A percentile compares a stretch with the other conserved stretches of the same genome.
These are phyloP conservation scores for Pterocles burchelli DNA, from an alignment of 2,113 vertebrate species.

Conservation along the genomic window DNA sequence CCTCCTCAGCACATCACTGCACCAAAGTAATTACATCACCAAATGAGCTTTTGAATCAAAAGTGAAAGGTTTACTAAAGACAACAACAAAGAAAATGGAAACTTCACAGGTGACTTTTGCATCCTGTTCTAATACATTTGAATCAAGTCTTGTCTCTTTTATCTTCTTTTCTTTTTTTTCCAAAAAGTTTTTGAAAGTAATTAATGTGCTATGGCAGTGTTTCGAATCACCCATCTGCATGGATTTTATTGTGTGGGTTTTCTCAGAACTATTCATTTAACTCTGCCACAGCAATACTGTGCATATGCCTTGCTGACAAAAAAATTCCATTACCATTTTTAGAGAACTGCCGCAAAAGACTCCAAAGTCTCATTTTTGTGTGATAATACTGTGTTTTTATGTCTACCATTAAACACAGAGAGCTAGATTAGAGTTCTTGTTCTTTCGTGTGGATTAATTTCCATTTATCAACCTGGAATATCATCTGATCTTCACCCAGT, in stretches of 20 bases:
- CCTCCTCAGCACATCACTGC: background rate
- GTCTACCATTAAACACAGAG: background rate
- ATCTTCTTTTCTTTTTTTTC: background rate
- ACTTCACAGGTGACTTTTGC: background rate
- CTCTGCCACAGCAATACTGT: background rate
- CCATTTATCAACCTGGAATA: background rate
- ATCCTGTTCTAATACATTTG: background rate
- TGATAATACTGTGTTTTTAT: background rate
- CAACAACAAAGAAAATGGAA: background rate
- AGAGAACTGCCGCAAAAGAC: background rate
- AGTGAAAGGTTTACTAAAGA: background rate
- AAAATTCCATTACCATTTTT: background rate
- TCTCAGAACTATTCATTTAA: background rate
- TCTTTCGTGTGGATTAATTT: background rate
- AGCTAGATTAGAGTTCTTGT: background rate
- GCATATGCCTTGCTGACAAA: background rate
- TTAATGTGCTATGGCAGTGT: background rate
- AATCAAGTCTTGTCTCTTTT: background rate
- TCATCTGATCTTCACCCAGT: background rate
- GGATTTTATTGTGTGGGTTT: background rate
- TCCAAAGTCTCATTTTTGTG: background rate
- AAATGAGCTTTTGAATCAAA: background rate
- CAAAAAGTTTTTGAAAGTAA: background rate
- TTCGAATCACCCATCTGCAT: background rate
- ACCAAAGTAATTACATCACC: constrained; percentile 9